Base-by-base conservation (phyloP, 2,797 vertebrate species). In the Rhabdomys pumilio region DNA sequence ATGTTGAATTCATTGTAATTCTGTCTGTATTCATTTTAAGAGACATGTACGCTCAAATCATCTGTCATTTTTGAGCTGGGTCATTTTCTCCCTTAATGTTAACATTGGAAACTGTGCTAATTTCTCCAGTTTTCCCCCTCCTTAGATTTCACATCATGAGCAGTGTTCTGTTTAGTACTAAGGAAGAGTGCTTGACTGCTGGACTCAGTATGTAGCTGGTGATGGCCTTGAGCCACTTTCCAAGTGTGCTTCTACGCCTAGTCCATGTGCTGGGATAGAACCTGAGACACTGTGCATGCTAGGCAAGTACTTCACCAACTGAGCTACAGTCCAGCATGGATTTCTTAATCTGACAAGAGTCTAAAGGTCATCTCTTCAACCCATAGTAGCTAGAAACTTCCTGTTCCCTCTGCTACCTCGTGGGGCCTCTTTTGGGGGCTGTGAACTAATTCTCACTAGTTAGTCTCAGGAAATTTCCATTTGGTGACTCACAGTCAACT, bases 21-120 rank as follows among this genome's bases (percentile, higher is more conserved):
- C 87, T 95, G 67, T 89, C 34, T 77, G 14, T 38, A 76, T 86
- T 92, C 24, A 86, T 69, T 82, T 86, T 95, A 69, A 26, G 31
- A 76, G 12, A 85, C 85, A 24, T 73, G n/a, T 73, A 57, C 73
- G 3, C 67, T 84, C 29, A 88, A n/a, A 31, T 31, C 1, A 53
- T 89, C 53, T 88, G 20, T 76, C 22, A 41, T 75, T 93, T 94
- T 76, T 81, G 89, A 93, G 44, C 76, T 88, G 47, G 22, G 22
- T 41, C 34, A 41, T 26, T 81, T 81, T 9, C 59, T 83, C 59
- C 63, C 19, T 89, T 90, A 79, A 44, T 65, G n/a, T 11, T 90
- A 85, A 67, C 14, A 72, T 83, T 88, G 55, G 19, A 91, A 72
- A 90, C 15, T 50, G 22, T 72, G 76, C 10, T 57, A 73, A 50